Evolutionary conservation across 2,797 vertebrate species (phyloP), one percentile per base, ranked within the genome.

Genomic region (Tamandua tetradactyla): DNA sequence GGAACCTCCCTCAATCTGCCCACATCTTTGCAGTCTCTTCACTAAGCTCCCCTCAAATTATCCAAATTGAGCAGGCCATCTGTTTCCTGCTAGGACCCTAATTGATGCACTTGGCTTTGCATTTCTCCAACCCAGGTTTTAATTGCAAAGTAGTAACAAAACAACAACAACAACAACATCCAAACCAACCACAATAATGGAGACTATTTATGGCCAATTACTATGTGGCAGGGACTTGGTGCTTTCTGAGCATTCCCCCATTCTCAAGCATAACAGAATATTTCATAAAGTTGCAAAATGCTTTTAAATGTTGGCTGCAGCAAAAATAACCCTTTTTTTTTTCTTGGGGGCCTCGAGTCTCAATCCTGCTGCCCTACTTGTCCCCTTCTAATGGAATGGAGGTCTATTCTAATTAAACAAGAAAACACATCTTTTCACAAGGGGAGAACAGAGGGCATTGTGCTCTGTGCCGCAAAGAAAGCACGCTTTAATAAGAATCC

Each of bases 331-430:
- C 61, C 1, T 69, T 96, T 96, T 97, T 89, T 37, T 94, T 89
- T 37, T 94, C 96, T 74, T 62, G 35, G 82, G 64, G 94, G 92
- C 82, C 92, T 15, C 37, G 20, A 78, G 61, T 95, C 95, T 97
- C 97, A 93, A 37, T 95, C 94, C 88, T 94, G 94, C 92, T 94
- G 90, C 94, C 90, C 89, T 81, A 23, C 84, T 91, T 95, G 95
- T 89, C 97, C 95, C 91, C 95, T 80, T 95, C 96, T 96, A 96
- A 97, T 96, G 88, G 95, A 97, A 97, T 62, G 93, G 85, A 94
- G 79, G 93, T 96, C 97, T 94, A 90, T 95, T 97, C 97, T 98
- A 98, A 98, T 98, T 95, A 97, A 97, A 97, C 97, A 96, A 94
- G 93, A 97, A 97, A 98, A 98, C 96, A 92, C 95, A 92, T 98